Conservation (phyloP, 2,888 invertebrate genomes). For the Acronicta alni region DNA sequence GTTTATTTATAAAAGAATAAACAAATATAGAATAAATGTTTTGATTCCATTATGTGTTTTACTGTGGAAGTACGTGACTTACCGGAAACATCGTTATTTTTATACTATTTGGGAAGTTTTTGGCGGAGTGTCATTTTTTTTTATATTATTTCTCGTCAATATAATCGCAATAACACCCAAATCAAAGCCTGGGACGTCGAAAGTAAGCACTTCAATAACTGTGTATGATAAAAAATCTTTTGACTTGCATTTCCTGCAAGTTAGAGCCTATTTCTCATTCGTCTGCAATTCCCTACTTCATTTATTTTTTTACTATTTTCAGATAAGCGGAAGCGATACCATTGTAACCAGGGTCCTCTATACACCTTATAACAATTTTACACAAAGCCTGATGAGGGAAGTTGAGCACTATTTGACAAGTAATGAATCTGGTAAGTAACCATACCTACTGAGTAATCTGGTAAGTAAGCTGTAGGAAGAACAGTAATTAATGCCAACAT, state of each 20-base stretch:
- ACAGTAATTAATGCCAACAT: too few species aligned
- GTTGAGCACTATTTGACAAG: constrained; percentile 16
- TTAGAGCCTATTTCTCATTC: too few species aligned
- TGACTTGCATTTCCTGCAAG: too few species aligned
- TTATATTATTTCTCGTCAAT: constrained; percentile 27
- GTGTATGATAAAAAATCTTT: too few species aligned
- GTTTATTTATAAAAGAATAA: background rate
- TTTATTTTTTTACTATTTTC: background rate
- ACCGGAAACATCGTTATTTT: constrained; percentile 8
- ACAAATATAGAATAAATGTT: background rate
- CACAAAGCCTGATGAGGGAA: constrained; percentile 16
- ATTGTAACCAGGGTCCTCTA: constrained; percentile 17
- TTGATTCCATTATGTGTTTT: constrained; percentile 28
- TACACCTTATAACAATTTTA: constrained; percentile 24
- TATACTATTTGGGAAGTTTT: constrained; percentile 25
- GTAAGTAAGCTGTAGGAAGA: too few species aligned
- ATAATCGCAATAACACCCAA: background rate
- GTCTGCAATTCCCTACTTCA: too few species aligned
- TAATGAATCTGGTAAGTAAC: constrained; percentile 8
- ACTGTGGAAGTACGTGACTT: constrained; percentile 29
- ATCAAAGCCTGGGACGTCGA: background rate
- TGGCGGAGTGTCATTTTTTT: constrained; percentile 33
- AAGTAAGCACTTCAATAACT: background rate
- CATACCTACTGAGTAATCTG: too few species aligned
- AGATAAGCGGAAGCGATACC: constrained; percentile 2